Evolutionary conservation across 2,888 invertebrate genomes (phyloP).

Genomic region (Aphodius sticticus): DNA sequence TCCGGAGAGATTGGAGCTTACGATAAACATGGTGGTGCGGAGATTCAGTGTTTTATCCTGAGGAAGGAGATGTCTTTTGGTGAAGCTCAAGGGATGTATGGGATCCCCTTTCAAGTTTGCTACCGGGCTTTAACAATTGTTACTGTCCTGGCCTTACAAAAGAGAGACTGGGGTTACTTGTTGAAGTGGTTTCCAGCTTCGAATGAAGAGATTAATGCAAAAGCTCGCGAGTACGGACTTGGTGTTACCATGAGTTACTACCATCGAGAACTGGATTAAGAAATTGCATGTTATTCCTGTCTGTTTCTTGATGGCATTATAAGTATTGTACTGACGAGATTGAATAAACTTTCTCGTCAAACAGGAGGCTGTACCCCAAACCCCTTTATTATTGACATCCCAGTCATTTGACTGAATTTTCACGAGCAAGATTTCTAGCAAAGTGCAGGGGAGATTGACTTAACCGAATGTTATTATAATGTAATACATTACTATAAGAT

Average conservation of each 20-base stretch:
- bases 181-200: slow-evolving; percentile 48
- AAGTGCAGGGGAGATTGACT: too few species aligned
- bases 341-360: not conserved
- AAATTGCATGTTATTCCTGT: not conserved
- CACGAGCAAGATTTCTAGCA: too few species aligned
- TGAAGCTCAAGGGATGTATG: slow-evolving; percentile 43
- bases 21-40: slow-evolving; percentile 35
- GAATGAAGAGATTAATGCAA: slow-evolving; percentile 38
- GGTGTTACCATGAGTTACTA: not conserved
- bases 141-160: slow-evolving; percentile 41
- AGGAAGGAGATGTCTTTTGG: slow-evolving; percentile 44
- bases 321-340: not conserved
- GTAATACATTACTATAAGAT: too few species aligned
- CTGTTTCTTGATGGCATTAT: not conserved
- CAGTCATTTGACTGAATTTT: too few species aligned
- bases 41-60: slow-evolving; percentile 27
- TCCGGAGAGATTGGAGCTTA: slow-evolving; percentile 60
- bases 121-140: slow-evolving; percentile 44
- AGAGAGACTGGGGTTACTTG: slow-evolving; percentile 43
- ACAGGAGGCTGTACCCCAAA: too few species aligned
- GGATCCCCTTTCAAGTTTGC: slow-evolving; percentile 39
- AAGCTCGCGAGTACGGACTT: slow-evolving; percentile 28
- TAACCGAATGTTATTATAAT: too few species aligned
- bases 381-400: too few species aligned
- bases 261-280: not conserved